Conservation (phyloP, 1,140 invertebrate genomes). For the Tigriopus japonicus region DNA sequence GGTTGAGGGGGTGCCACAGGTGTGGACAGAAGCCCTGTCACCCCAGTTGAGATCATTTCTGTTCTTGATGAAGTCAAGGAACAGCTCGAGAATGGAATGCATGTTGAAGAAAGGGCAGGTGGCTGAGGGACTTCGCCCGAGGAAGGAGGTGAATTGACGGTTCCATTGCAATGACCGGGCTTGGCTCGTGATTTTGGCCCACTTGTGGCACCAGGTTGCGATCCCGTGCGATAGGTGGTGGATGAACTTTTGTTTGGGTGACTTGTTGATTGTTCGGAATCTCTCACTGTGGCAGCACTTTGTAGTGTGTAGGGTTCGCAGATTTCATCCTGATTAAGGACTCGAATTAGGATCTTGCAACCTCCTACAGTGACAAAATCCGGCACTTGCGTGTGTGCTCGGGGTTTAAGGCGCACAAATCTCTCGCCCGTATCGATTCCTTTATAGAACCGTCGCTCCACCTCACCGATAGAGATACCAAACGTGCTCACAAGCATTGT, state of each 20-base stretch:
- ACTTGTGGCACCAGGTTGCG: neutral
- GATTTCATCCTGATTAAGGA: slow-evolving; percentile 17
- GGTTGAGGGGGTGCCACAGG: neutral
- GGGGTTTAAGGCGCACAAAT: slow-evolving; percentile 23
- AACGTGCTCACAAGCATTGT: slow-evolving; percentile 23
- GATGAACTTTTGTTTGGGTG: neutral
- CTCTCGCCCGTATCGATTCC: slow-evolving; percentile 28
- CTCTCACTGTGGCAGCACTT: neutral
- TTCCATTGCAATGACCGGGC: slow-evolving; percentile 14
- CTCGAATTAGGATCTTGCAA: slow-evolving; percentile 20
- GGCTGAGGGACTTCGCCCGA: slow-evolving; percentile 3
- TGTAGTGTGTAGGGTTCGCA: slow-evolving; percentile 16
- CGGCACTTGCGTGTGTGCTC: slow-evolving; percentile 20
- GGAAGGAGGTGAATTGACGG: slow-evolving; percentile 4
- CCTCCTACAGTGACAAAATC: slow-evolving; percentile 22
- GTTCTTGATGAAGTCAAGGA: neutral
- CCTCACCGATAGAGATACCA: slow-evolving; percentile 24
- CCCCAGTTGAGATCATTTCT: neutral
- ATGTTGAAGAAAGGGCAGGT: neutral
- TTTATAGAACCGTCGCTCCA: slow-evolving; percentile 27
- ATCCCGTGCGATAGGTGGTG: neutral
- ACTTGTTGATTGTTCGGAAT: no score
- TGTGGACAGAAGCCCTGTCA: neutral
- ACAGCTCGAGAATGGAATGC: neutral
- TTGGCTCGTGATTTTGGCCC: slow-evolving; percentile 2